Evolutionary conservation across 2,113 vertebrate genomes (phyloP).

Genomic region (Brachionichthys hirsutus): DNA sequence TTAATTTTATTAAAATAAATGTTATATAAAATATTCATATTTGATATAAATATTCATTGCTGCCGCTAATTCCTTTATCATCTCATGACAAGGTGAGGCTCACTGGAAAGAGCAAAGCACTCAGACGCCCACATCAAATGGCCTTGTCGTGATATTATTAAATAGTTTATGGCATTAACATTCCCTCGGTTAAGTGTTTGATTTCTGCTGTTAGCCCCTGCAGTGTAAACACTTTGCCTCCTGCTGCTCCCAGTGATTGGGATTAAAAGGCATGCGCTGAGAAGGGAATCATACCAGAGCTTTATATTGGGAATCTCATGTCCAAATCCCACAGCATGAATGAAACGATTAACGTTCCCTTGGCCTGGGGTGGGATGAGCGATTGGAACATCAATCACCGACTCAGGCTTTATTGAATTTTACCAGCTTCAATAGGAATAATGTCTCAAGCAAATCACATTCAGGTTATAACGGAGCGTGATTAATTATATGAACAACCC

Average conservation of each 20-base stretch:
- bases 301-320: constrained; percentile 5
- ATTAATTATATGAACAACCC: background rate
- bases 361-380: background rate
- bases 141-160: background rate
- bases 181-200: constrained; percentile 12
- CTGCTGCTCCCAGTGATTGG: background rate
- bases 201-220: constrained; percentile 28
- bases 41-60: no score
- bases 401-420: constrained; percentile 24
- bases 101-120: background rate
- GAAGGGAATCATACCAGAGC: constrained; percentile 24
- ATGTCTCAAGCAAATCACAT: background rate
- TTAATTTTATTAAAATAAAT: no score
- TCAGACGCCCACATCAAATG: background rate
- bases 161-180: background rate
- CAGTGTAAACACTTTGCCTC: constrained; percentile 14
- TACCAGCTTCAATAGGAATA: background rate
- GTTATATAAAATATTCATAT: background rate
- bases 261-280: constrained; percentile 7
- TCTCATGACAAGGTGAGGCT: background rate
- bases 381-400: constrained; percentile 24
- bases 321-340: constrained; percentile 20
- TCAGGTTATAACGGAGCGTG: background rate
- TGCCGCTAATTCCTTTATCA: no score
- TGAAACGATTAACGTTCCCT: constrained; percentile 12